These are phyloP conservation scores for Lichenostomus cassidix DNA, from an alignment of 2,113 vertebrate genomes.

Conservation along the genomic window DNA sequence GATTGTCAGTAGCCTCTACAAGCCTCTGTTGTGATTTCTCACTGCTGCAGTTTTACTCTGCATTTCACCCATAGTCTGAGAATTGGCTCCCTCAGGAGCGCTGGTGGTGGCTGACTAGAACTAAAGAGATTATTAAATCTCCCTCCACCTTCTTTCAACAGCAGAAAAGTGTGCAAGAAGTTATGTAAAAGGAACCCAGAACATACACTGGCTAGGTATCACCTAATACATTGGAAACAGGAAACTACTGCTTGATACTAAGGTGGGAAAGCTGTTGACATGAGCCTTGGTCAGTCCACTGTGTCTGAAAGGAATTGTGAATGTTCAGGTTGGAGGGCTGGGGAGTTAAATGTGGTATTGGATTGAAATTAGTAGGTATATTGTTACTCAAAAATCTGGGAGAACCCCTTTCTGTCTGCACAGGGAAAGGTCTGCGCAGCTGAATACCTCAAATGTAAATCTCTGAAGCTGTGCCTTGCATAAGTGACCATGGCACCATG, in stretches of 20 bases:
- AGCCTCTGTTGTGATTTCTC: background rate
- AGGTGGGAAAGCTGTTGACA: background rate
- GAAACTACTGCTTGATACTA: background rate
- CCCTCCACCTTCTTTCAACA: background rate
- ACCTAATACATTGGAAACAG: background rate
- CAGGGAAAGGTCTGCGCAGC: background rate
- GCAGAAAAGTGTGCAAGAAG: background rate
- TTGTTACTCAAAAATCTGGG: background rate
- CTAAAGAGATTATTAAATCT: background rate
- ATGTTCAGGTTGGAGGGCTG: background rate
- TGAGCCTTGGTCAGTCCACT: background rate
- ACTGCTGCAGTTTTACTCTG: background rate
- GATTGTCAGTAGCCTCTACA: background rate
- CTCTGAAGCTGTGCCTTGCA: background rate
- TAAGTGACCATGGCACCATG: accelerated
- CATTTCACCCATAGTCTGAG: background rate
- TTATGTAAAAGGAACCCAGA: slow-evolving; percentile 36
- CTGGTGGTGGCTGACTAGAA: background rate
- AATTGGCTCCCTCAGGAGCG: background rate
- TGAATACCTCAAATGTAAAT: background rate
- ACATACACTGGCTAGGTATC: slow-evolving; percentile 2
- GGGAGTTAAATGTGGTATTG: background rate
- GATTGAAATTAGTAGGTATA: background rate
- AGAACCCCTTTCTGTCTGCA: background rate
- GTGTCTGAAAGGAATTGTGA: background rate